phyloP scores from a whole-genome alignment of 2,797 vertebrate species.

The Clarias laeviceps region DNA sequence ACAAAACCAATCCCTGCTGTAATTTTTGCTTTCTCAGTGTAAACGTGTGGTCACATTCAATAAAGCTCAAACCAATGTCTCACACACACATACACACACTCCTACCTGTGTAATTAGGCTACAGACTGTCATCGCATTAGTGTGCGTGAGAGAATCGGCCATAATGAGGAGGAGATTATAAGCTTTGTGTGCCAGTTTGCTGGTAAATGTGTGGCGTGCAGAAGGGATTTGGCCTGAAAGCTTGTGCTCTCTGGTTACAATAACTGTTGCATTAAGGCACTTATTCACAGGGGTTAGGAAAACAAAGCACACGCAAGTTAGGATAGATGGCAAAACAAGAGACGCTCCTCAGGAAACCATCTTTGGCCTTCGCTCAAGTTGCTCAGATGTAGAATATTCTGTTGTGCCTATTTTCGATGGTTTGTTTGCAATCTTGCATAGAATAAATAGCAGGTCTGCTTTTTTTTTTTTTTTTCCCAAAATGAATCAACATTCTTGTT shows the following conservation, averaged over 20 bases:
- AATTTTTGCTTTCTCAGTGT: conserved; percentile 35
- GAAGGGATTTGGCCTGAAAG: conserved; percentile 73
- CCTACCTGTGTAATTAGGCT: conserved; percentile 67
- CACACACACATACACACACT: conserved; percentile 13
- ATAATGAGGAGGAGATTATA: conserved; percentile 77
- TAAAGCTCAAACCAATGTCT: conserved; percentile 33
- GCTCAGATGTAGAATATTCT: background rate
- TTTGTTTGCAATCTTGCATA: conserved; percentile 25
- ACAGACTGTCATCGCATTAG: conserved; percentile 75
- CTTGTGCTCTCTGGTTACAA: conserved; percentile 74
- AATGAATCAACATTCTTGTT: background rate
- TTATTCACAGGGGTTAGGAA: conserved; percentile 64
- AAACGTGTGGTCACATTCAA: conserved; percentile 44
- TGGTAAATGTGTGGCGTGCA: conserved; percentile 71
- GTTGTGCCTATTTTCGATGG: background rate
- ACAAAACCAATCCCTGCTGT: conserved; percentile 28
- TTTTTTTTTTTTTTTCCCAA: background rate
- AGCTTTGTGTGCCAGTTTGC: conserved; percentile 79
- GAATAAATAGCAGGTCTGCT: conserved; percentile 9
- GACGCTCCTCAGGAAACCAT: conserved; percentile 14
- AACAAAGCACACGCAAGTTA: conserved; percentile 37
- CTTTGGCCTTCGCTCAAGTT: conserved; percentile 15
- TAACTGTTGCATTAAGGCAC: conserved; percentile 71
- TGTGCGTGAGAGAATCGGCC: conserved; percentile 72
- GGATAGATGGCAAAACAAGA: conserved; percentile 42